Evolutionary conservation across 35 echinoderm and acorn worm genomes (phyloP).

Genomic region (Amphiura filiformis): DNA sequence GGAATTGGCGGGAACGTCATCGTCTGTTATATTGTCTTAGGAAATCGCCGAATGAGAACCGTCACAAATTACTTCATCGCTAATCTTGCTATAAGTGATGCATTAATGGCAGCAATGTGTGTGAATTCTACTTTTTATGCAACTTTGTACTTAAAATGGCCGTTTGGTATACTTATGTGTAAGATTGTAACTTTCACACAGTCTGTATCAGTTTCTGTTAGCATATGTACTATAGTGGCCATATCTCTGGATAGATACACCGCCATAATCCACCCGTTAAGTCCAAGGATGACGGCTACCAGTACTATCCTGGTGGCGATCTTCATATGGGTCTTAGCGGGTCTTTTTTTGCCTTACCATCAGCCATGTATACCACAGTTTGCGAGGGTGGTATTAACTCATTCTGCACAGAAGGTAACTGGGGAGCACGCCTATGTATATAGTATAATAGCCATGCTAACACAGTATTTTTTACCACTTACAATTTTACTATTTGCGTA

Average conservation of each 20-base stretch:
- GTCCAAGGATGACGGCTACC: constrained; percentile 68
- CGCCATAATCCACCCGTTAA: constrained; percentile 86
- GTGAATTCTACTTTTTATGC: constrained; percentile 86
- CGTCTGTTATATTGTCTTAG: constrained; percentile 93
- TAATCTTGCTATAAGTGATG: constrained; percentile 87
- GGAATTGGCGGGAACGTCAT: constrained; percentile 83
- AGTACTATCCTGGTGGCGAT: constrained; percentile 61
- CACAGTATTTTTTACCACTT: constrained; percentile 87
- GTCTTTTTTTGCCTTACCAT: constrained; percentile 55
- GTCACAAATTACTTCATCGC: constrained; percentile 99
- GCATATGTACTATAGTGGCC: constrained; percentile 93
- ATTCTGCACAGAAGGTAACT: neutral
- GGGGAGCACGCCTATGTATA: constrained; percentile 60
- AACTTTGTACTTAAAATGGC: constrained; percentile 67
- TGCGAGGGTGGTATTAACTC: constrained; percentile 7
- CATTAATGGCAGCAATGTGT: constrained; percentile 89
- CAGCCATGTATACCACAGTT: constrained; percentile 2
- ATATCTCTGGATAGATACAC: constrained; percentile 87
- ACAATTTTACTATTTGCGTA: constrained; percentile 62
- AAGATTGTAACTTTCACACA: constrained; percentile 77
- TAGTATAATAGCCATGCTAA: constrained; percentile 46
- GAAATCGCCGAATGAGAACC: constrained; percentile 88
- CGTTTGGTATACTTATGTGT: constrained; percentile 74
- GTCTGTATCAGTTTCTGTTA: constrained; percentile 88
- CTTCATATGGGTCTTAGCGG: constrained; percentile 68